A percentile compares a stretch with the other conserved stretches of the same genome.
Conservation (phyloP, 2,113 vertebrate genomes). For the Solenodon paradoxus region DNA sequence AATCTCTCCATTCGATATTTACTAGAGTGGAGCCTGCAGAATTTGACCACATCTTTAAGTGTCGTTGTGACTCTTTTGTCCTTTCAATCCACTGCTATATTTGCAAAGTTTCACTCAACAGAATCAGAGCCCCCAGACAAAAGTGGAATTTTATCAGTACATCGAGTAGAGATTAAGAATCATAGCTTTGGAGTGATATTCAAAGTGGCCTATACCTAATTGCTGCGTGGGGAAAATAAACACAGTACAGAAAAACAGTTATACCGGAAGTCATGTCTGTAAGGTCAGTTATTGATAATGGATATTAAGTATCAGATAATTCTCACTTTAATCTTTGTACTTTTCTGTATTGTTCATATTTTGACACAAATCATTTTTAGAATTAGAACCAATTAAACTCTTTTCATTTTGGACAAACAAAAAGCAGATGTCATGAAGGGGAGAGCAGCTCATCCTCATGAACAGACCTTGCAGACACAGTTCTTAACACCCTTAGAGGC, state of each 20-base stretch:
- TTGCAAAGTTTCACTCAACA: background rate
- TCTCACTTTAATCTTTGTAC: slow-evolving; percentile 27
- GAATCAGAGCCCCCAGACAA: background rate
- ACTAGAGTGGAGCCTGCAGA: background rate
- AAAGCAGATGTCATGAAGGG: background rate
- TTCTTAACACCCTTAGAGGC: background rate
- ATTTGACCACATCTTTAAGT: background rate
- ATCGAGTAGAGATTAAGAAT: background rate
- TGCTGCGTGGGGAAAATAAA: background rate
- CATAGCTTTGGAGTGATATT: background rate
- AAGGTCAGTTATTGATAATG: background rate
- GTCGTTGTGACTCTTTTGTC: background rate
- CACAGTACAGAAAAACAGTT: background rate
- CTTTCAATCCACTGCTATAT: background rate
- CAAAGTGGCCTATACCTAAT: background rate
- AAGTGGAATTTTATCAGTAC: slow-evolving; percentile 12
- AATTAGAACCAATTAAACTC: background rate
- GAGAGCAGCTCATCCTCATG: background rate
- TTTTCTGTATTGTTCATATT: background rate
- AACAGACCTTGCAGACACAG: background rate
- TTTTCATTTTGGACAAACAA: slow-evolving; percentile 9
- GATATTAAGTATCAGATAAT: background rate
- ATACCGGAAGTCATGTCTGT: background rate
- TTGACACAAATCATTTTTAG: slow-evolving; percentile 16
- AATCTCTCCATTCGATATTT: background rate